phyloP scores from a whole-genome alignment of 2,113 vertebrate genomes.

The Caretta caretta region DNA sequence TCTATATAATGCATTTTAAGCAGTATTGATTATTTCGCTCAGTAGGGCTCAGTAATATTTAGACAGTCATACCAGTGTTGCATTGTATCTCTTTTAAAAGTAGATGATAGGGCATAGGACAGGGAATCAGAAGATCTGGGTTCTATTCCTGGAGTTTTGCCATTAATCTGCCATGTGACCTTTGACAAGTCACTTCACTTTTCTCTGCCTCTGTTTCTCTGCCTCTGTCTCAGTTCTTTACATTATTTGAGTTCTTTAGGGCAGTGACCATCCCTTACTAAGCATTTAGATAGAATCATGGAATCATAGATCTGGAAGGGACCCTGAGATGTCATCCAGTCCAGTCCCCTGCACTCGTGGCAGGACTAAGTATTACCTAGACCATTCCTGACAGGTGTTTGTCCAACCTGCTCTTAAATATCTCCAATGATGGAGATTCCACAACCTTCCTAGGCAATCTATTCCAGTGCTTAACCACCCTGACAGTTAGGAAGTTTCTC shows the following conservation, averaged over 20 bases:
- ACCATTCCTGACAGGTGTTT: no score
- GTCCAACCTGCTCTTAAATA: no score
- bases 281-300: no score
- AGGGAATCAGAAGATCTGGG: background rate
- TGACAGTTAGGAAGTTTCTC: no score
- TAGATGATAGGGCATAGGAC: background rate
- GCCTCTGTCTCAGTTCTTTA: background rate
- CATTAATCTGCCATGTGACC: background rate
- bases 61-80: background rate
- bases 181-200: background rate
- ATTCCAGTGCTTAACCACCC: no score
- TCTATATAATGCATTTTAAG: background rate
- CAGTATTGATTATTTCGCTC: background rate
- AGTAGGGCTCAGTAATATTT: background rate
- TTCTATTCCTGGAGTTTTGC: background rate
- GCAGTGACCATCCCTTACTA: background rate
- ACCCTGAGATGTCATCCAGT: no score
- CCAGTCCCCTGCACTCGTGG: no score
- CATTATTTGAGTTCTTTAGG: background rate
- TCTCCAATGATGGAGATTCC: no score
- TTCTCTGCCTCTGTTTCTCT: background rate
- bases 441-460: no score
- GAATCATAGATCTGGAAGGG: no score
- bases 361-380: no score
- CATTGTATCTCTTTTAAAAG: background rate